Conservation (phyloP, 2,888 invertebrate genomes). For the Tribolium freemani region DNA sequence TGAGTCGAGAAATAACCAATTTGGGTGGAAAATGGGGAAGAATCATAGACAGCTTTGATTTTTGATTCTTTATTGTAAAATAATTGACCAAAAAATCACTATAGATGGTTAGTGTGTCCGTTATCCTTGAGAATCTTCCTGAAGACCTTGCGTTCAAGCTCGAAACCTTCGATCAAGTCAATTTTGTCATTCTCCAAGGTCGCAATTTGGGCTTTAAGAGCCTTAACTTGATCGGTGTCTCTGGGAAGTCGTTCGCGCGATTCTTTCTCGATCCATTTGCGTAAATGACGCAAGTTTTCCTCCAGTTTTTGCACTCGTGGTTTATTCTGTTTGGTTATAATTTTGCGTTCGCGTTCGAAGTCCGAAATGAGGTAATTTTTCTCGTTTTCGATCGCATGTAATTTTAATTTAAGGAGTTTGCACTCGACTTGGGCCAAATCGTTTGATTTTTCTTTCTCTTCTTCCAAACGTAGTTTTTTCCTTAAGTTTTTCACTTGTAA, state of each 20-base stretch:
- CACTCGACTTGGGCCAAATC: conserved; percentile 35
- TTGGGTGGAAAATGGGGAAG: too few relatives aligned
- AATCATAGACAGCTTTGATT: too few relatives aligned
- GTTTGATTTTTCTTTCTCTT: conserved; percentile 21
- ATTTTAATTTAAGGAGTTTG: conserved; percentile 36
- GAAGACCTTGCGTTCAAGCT: conserved; percentile 36
- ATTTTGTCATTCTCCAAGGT: conserved; percentile 33
- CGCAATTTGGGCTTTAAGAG: conserved; percentile 27
- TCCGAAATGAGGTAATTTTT: conserved; percentile 34
- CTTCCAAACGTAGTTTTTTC: conserved; percentile 10
- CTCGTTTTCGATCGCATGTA: conserved; percentile 30
- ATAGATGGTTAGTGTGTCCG: neutral
- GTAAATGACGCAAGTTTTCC: conserved; percentile 29
- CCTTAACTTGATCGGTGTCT: conserved; percentile 17
- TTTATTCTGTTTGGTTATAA: conserved; percentile 26
- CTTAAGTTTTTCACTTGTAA: neutral
- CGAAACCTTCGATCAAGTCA: conserved; percentile 28
- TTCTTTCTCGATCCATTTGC: conserved; percentile 40
- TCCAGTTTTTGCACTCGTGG: conserved; percentile 24
- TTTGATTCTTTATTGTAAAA: neutral
- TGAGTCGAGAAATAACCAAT: too few relatives aligned
- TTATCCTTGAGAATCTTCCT: conserved; percentile 27
- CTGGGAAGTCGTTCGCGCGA: conserved; percentile 6
- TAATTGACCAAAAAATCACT: neutral
- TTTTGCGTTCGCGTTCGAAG: conserved; percentile 28